These are phyloP conservation scores for Mus spicilegus DNA, from an alignment of 2,113 vertebrate species.

Conservation along the genomic window DNA sequence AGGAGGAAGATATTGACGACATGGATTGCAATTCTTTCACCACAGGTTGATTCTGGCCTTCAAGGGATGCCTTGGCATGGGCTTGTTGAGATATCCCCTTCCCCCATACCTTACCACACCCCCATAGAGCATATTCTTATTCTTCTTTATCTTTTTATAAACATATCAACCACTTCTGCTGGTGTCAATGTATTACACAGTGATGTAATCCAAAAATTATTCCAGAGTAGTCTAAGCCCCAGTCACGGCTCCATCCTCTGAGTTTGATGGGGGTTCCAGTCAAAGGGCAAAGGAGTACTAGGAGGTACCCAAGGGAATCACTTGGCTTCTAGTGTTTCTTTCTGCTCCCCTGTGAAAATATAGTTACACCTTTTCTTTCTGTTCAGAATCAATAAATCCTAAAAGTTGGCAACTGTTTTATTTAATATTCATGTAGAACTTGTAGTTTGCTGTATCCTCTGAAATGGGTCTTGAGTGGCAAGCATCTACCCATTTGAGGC, in stretches of 20 bases:
- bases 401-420: not conserved
- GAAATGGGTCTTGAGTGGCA: not conserved
- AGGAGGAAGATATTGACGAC: not conserved
- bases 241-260: not conserved
- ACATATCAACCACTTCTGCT: not conserved
- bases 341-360: not conserved
- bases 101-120: too few species aligned
- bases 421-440: not conserved
- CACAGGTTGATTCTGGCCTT: not conserved
- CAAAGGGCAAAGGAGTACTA: not conserved
- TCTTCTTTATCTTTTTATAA: too few species aligned
- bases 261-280: not conserved
- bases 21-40: not conserved
- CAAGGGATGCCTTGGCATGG: too few species aligned
- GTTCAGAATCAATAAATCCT: not conserved
- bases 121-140: too few species aligned
- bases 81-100: too few species aligned
- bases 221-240: not conserved
- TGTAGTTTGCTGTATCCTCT: not conserved
- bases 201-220: not conserved
- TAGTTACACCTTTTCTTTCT: not conserved
- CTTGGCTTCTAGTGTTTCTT: not conserved
- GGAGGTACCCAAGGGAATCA: not conserved
- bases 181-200: not conserved
- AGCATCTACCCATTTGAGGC: not conserved